These are phyloP conservation scores for Boloria euphrosyne DNA, from an alignment of 2,888 invertebrate genomes.

Conservation along the genomic window DNA sequence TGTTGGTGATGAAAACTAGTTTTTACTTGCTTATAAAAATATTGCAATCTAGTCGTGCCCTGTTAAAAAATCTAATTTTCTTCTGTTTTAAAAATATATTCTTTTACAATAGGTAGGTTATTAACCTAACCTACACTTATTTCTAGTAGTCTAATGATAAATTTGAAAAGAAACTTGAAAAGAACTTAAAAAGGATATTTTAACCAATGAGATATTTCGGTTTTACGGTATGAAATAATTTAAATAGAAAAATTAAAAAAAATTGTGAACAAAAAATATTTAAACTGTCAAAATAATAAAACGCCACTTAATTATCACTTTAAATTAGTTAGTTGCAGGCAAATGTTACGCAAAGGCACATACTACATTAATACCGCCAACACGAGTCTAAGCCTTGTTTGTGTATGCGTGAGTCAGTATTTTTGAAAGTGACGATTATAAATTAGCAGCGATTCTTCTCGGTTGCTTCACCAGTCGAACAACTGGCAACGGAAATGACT, in stretches of 20 bases:
- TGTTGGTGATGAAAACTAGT: constrained; percentile 40
- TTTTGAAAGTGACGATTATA: constrained; percentile 75
- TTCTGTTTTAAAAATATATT: constrained; percentile 34
- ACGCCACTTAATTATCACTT: constrained; percentile 37
- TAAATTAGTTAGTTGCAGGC: constrained; percentile 30
- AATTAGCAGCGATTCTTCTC: constrained; percentile 74
- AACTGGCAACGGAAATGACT: constrained; percentile 71
- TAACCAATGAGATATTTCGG: no score
- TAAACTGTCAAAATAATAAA: constrained; percentile 31
- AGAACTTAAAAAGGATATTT: no score
- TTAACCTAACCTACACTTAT: no score
- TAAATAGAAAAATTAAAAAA: no score
- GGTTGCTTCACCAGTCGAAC: constrained; percentile 55
- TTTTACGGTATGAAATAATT: no score
- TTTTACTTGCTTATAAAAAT: constrained; percentile 37
- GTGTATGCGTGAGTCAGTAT: constrained; percentile 66
- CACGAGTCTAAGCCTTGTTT: constrained; percentile 46
- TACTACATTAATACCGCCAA: constrained; percentile 43
- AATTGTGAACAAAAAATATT: no score
- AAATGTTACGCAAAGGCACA: constrained; percentile 38
- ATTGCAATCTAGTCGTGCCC: constrained; percentile 40
- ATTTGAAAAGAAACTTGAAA: no score
- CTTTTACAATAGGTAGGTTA: no score
- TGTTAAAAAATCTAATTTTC: constrained; percentile 32
- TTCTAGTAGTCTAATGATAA: no score